These are phyloP conservation scores for Notarius lentiginosus DNA, from an alignment of 2,113 vertebrate species.

Conservation along the genomic window DNA sequence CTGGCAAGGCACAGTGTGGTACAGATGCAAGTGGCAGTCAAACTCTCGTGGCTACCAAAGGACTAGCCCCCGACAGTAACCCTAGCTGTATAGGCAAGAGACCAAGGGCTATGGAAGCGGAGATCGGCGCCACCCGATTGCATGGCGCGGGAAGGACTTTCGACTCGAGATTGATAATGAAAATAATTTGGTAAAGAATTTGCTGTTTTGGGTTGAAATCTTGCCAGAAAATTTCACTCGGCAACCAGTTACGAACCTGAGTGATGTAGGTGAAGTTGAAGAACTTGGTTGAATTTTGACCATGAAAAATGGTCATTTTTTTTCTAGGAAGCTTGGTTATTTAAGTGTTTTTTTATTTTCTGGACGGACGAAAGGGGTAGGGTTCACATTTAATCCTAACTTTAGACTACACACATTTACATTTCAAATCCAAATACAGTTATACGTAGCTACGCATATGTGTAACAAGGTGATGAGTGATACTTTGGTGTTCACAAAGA, in stretches of 20 bases:
- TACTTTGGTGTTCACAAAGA: constrained; percentile 21
- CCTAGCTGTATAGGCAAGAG: too few species aligned
- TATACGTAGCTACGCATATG: background rate
- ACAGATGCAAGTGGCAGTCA: too few species aligned
- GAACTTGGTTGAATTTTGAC: background rate
- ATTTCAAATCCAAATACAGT: background rate
- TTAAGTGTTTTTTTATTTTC: background rate
- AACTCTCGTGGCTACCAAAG: too few species aligned
- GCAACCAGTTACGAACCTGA: background rate
- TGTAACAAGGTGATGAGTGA: constrained; percentile 27
- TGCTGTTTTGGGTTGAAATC: background rate
- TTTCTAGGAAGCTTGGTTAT: background rate
- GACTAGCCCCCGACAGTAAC: too few species aligned
- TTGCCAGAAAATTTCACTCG: background rate
- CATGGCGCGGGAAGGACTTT: too few species aligned
- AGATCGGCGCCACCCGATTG: too few species aligned
- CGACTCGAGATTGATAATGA: too few species aligned
- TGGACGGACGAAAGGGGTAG: background rate
- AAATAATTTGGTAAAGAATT: too few species aligned
- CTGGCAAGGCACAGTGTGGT: too few species aligned
- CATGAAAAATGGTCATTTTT: background rate
- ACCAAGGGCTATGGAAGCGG: too few species aligned
- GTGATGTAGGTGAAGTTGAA: background rate
- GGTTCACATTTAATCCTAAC: background rate
- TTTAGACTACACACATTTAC: background rate